Evolutionary conservation across 2,797 vertebrate species (phyloP), one percentile per base, ranked within the genome.

Genomic region (Peromyscus eremicus): DNA sequence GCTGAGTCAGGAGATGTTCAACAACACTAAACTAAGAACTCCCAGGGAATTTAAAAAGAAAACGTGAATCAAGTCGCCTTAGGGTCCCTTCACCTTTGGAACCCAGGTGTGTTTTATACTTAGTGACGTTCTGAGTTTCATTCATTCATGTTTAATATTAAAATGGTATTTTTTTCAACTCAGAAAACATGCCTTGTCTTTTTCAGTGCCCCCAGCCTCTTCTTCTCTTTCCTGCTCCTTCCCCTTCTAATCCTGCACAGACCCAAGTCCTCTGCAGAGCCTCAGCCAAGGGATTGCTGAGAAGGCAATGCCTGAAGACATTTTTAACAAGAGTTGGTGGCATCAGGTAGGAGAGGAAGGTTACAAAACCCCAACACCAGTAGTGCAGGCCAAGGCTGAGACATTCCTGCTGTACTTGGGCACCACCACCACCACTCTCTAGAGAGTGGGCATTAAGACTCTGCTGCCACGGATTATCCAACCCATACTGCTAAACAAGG

Each of bases 21-120:
- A 77, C 19, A 81, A 93, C 75, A 34, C 83, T 52, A 84, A 96
- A 80, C 32, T 23, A 34, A 70, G 89, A 89, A 52, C 57, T 84
- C 27, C 17, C 3, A 84, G 12, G 29, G 76, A 85, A 73, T 40
- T 40, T 32, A 19, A 57, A 88, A 88, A 87, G n/a, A 57, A 55
- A n/a, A 19, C n/a, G 57, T 37, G 46, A 55, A 40, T 34, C 37
- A 71, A 57, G 29, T 73, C 14, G 60, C 29, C 43, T 64, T 64
- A 57, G 8, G 2, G 34, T 91, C 14, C 13, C 29, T 68, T 57
- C 13, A 23, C 49, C 19, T 29, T 77, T 19, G 66, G 23, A 43
- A 84, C 27, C 43, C 43, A 27, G 6, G 2, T 40, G 11, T 81
- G 11, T n/a, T 92, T 64, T 88, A 55, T 29, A 52, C 81, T 81